Conservation (phyloP, 2,113 vertebrate species). For the Corythaeola cristata region DNA sequence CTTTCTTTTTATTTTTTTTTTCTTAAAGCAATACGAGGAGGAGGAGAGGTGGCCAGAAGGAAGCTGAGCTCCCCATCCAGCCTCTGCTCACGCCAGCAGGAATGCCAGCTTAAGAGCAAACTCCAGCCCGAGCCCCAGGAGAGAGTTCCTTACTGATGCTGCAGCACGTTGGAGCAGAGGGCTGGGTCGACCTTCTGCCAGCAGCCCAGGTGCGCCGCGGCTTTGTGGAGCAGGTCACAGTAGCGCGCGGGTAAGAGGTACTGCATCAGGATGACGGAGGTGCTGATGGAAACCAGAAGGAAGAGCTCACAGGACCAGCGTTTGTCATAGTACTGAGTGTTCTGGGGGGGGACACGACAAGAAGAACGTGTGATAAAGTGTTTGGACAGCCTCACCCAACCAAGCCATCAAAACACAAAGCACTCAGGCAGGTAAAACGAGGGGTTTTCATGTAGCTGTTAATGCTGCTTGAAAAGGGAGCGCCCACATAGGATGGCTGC, state of each 20-base stretch:
- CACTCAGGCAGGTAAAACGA: fast-evolving
- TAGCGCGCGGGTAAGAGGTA: constrained; percentile 93
- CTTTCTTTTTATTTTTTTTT: background rate
- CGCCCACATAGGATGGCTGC: background rate
- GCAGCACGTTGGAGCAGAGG: constrained; percentile 94
- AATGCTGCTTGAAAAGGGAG: background rate
- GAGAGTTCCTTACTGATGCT: constrained; percentile 88
- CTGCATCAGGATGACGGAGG: constrained; percentile 94
- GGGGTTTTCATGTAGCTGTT: background rate
- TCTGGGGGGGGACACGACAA: constrained; percentile 72
- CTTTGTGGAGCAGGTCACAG: constrained; percentile 96
- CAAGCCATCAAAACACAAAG: background rate
- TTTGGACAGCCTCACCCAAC: background rate
- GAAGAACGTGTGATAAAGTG: background rate
- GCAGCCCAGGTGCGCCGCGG: constrained; percentile 95
- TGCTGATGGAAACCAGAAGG: constrained; percentile 95
- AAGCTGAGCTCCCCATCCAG: background rate
- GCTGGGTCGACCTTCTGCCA: constrained; percentile 99
- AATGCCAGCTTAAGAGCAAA: too few relatives aligned
- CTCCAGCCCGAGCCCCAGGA: background rate
- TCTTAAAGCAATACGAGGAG: background rate
- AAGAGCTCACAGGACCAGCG: constrained; percentile 99
- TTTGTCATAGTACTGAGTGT: constrained; percentile 97
- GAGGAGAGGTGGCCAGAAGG: background rate
- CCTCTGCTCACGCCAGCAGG: background rate